phyloP scores from a whole-genome alignment of 2,888 invertebrate genomes.

The Sinopyrophorus schimmeli region DNA sequence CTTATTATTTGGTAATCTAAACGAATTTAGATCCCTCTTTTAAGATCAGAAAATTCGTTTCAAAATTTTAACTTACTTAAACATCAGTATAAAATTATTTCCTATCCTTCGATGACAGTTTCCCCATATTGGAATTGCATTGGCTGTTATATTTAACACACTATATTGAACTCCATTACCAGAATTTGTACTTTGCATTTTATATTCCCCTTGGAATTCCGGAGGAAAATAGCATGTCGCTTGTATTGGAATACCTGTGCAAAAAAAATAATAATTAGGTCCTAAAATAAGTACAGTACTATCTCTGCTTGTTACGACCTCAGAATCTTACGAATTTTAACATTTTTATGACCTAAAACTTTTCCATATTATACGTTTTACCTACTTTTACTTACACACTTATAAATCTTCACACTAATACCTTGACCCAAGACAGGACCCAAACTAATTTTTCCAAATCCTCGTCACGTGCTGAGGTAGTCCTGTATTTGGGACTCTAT shows the following conservation, averaged over 20 bases:
- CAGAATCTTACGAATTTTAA: neutral
- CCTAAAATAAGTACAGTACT: neutral
- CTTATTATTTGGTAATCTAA: no score
- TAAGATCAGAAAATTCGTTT: no score
- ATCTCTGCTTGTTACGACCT: neutral
- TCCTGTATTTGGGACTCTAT: no score
- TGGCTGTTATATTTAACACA: conserved; percentile 63
- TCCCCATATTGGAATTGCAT: conserved; percentile 68
- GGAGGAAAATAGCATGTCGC: conserved; percentile 66
- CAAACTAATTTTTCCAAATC: no score
- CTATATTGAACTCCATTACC: conserved; percentile 63
- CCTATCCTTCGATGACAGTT: conserved; percentile 63
- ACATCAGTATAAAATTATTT: conserved; percentile 64
- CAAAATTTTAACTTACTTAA: conserved; percentile 60
- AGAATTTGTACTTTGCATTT: conserved; percentile 59
- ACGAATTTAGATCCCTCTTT: no score
- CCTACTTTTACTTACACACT: no score
- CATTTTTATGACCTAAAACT: neutral
- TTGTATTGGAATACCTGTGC: conserved; percentile 32
- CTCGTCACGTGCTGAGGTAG: no score
- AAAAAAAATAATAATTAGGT: neutral
- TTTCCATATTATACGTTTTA: no score
- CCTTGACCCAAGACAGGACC: no score
- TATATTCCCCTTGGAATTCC: conserved; percentile 67
- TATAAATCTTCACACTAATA: no score